Percentiles rank a stretch among this genome's conserved stretches.
These are phyloP conservation scores for Riparia riparia DNA, from an alignment of 2,113 vertebrate genomes.

Conservation along the genomic window DNA sequence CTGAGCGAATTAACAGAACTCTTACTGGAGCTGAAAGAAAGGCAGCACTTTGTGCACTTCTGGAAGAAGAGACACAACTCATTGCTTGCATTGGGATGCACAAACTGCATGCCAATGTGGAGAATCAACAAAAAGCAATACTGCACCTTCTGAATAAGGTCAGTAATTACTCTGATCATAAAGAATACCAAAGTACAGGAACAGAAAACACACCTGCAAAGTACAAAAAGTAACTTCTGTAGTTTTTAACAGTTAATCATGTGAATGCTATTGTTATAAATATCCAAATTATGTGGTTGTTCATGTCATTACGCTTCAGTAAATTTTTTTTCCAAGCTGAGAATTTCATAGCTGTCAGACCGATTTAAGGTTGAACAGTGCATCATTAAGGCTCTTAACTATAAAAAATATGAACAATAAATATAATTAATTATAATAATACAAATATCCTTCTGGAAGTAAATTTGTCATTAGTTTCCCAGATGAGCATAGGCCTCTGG, in stretches of 20 bases:
- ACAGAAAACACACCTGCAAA: background rate
- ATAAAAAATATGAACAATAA: background rate
- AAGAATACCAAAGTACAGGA: background rate
- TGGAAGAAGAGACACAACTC: conserved; percentile 86
- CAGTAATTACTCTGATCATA: conserved; percentile 36
- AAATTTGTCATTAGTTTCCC: background rate
- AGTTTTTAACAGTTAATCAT: background rate
- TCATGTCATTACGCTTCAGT: background rate
- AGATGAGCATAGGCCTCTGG: background rate
- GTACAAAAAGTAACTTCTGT: background rate
- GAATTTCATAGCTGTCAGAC: background rate
- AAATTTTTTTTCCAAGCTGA: background rate
- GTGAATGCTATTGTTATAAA: background rate
- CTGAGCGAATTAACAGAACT: conserved; percentile 73
- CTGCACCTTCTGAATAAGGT: conserved; percentile 87
- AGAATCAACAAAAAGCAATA: conserved; percentile 74
- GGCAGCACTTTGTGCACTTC: conserved; percentile 85
- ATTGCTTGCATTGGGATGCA: conserved; percentile 85
- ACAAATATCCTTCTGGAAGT: background rate
- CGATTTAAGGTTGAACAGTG: background rate
- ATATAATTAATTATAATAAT: background rate
- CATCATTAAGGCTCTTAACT: background rate
- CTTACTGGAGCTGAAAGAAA: conserved; percentile 86
- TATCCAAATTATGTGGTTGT: background rate
- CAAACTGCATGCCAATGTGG: conserved; percentile 61